Evolutionary conservation across 2,797 vertebrate species (phyloP), one percentile per base, ranked within the genome.

Genomic region (Gobionotothen gibberifrons): DNA sequence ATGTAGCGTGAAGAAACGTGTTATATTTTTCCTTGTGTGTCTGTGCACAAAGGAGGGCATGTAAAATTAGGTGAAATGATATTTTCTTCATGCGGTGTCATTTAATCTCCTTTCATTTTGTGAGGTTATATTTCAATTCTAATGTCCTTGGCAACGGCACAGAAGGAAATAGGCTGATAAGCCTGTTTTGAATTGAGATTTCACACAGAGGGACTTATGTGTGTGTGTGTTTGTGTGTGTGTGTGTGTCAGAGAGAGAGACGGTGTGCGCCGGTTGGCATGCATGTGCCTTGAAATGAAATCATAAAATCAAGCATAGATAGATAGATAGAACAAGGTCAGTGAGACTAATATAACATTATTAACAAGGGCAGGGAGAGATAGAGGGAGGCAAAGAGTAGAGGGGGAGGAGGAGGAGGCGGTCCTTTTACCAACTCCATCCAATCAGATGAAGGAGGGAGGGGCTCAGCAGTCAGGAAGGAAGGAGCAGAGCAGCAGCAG

Each of bases 291-390:
- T 39, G 70, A 76, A 78, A 66, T 72, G 36, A 89, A 86, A 87
- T 86, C 72, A 78, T 47, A 26, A 80, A 87, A 85, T 83, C 74
- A 81, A 80, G 76, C 69, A 58, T 16, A 65, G 81, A 78, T 87
- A 66, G 77, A 87, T 14, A 65, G 81, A 78, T 87, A 66, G 76
- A 87, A 86, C 83, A 87, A 89, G 87, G 86, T 87, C 87, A 85
- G 69, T 9, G 76, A 86, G 79, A 90, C 84, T 82, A 82, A 86
- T 87, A 66, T 70, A 5, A 81, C 85, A 90, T 82, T 78, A 85
- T 87, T 77, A 89, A 87, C 89, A 89, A 80, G 85, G 85, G 72
- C 86, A 89, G 72, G 49, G 55, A 86, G 67, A 55, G 63, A 74
- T 5, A 54, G 74, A 75, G 72, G 55, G 80, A 78, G 69, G 65